Conservation (phyloP, 2,888 invertebrate species). For the Ethmia dodecea region DNA sequence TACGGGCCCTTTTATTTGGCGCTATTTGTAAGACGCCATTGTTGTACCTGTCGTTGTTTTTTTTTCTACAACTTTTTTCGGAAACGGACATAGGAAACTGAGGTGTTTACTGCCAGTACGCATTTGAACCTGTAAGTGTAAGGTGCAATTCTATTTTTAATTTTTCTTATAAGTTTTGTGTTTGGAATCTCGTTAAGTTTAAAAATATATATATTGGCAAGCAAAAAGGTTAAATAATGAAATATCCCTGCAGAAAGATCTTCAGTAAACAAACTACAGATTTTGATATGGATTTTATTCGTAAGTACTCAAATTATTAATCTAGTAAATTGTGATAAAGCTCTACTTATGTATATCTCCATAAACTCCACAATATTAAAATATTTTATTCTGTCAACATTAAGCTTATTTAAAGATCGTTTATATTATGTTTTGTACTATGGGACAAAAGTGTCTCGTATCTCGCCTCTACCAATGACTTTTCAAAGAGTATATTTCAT, state of each 20-base stretch:
- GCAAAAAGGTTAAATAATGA: slow-evolving; percentile 41
- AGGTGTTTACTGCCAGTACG: slow-evolving; percentile 54
- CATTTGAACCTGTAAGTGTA: slow-evolving; percentile 59
- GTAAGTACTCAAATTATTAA: slow-evolving; percentile 37
- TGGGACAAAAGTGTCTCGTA: too few species aligned
- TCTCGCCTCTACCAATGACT: too few species aligned
- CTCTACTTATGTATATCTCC: too few species aligned
- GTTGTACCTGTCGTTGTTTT: slow-evolving; percentile 50
- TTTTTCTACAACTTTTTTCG: slow-evolving; percentile 44
- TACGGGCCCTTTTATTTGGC: slow-evolving; percentile 41
- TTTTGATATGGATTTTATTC: slow-evolving; percentile 38
- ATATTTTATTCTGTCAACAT: too few species aligned
- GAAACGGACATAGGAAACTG: slow-evolving; percentile 63
- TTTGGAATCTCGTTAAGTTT: background rate
- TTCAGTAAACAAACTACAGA: slow-evolving; percentile 38
- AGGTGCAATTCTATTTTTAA: slow-evolving; percentile 53
- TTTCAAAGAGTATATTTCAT: too few species aligned
- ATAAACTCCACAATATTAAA: too few species aligned
- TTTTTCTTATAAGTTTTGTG: slow-evolving; percentile 12
- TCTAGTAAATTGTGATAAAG: background rate
- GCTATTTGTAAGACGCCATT: slow-evolving; percentile 26
- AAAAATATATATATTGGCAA: background rate
- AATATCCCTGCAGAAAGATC: slow-evolving; percentile 54
- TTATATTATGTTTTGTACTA: too few species aligned
- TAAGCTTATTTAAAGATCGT: too few species aligned